Percentiles rank a stretch among this genome's conserved stretches.
phyloP scores from a whole-genome alignment of 2,113 vertebrate genomes.

The Corapipo altera region DNA sequence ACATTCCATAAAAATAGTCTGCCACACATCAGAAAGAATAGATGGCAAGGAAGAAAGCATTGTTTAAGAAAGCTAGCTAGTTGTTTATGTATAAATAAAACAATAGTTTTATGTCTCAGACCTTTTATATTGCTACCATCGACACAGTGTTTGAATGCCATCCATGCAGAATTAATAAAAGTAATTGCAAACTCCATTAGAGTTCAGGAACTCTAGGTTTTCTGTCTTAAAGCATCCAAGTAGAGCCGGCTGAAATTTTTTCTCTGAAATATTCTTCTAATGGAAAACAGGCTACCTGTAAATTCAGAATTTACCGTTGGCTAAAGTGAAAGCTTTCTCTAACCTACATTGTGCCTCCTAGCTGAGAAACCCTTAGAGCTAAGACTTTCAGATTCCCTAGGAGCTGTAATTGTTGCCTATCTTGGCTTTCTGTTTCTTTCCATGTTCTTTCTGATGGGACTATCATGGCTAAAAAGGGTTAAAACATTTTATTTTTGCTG shows the following conservation, averaged over 20 bases:
- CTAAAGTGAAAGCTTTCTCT: not conserved
- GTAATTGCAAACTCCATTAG: not conserved
- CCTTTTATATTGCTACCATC: not conserved
- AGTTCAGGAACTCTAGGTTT: not conserved
- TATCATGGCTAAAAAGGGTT: not conserved
- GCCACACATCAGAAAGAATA: not conserved
- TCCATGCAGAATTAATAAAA: not conserved
- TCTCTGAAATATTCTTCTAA: not conserved
- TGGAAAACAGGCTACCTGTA: not conserved
- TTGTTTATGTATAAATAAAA: not conserved
- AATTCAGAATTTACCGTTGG: not conserved
- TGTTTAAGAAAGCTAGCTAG: not conserved
- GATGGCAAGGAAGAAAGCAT: not conserved
- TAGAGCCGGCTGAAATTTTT: not conserved
- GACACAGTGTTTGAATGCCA: not conserved
- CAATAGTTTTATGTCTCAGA: not conserved
- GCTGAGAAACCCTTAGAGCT: not conserved
- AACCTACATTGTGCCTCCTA: not conserved
- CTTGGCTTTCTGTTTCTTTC: not conserved
- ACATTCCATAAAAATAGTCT: not conserved
- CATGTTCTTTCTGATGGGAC: not conserved
- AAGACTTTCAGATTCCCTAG: not conserved
- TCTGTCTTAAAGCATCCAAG: not conserved
- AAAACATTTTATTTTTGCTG: not conserved
- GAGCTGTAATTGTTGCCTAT: not conserved